Percentiles rank a stretch among this genome's conserved stretches.
phyloP scores from a whole-genome alignment of 2,888 invertebrate genomes.

The Acanthosepion pharaonis region DNA sequence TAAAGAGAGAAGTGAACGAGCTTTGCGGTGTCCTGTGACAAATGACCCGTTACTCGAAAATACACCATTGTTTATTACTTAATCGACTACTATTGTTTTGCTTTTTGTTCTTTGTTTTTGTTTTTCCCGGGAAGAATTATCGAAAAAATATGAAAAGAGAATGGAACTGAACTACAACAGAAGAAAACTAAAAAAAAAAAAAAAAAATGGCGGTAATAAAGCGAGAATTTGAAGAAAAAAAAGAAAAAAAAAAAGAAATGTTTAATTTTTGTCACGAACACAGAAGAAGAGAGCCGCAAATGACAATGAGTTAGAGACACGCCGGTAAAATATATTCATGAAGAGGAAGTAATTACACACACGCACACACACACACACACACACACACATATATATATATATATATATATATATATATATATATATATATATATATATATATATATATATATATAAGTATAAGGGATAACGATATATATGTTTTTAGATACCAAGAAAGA shows the following conservation, averaged over 20 bases:
- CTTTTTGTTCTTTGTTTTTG: no score
- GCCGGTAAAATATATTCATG: background rate
- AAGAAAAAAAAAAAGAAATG: background rate
- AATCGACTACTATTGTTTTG: background rate
- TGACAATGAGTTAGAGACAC: background rate
- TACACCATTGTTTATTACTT: background rate
- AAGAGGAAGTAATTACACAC: no score
- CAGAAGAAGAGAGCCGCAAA: background rate
- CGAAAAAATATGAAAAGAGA: background rate
- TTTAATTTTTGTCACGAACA: background rate
- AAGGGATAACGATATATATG: no score
- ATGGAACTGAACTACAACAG: background rate
- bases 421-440: no score
- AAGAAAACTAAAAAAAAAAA: background rate
- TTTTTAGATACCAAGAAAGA: no score
- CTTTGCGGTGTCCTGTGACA: constrained; percentile 9
- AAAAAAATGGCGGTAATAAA: background rate
- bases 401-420: no score
- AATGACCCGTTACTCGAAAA: constrained; percentile 20
- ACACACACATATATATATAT: no score
- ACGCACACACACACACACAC: no score
- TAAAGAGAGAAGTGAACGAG: background rate
- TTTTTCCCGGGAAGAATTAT: background rate
- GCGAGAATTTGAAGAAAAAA: background rate
- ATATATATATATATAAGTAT: no score